Conservation (phyloP, 2,797 vertebrate genomes). For the Masticophis lateralis region DNA sequence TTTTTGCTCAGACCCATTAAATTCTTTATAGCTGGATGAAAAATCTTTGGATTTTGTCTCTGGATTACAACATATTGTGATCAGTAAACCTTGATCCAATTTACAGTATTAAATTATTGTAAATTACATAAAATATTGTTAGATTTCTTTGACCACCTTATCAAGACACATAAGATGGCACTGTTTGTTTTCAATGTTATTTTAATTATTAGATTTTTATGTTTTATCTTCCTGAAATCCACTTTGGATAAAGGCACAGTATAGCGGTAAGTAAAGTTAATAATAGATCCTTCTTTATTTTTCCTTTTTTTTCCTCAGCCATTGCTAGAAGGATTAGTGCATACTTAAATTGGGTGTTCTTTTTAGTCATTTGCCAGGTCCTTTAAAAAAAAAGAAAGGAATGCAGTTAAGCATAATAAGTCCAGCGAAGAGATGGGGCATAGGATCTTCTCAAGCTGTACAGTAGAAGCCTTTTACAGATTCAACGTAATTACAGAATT, state of each 20-base stretch:
- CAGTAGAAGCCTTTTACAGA: neutral
- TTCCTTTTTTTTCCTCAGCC: neutral
- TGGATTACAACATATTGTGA: neutral
- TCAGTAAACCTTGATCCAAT: neutral
- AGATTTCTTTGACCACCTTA: neutral
- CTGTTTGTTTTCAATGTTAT: neutral
- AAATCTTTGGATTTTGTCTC: neutral
- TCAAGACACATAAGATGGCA: neutral
- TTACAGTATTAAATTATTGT: neutral
- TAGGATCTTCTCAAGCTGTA: neutral
- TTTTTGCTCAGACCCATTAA: neutral
- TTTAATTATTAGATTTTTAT: neutral
- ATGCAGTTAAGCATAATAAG: neutral
- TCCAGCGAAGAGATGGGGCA: accelerated
- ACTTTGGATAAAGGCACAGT: neutral
- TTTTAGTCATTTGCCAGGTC: neutral
- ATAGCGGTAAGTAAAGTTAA: neutral
- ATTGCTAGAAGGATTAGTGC: neutral
- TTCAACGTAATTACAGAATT: accelerated
- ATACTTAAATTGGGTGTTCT: neutral
- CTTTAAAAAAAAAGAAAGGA: neutral
- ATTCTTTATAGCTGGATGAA: neutral
- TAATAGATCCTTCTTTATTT: neutral
- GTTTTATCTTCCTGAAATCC: neutral
- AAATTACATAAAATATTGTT: neutral